phyloP scores from a whole-genome alignment of 2,113 vertebrate species.

The Oreochromis aureus region DNA sequence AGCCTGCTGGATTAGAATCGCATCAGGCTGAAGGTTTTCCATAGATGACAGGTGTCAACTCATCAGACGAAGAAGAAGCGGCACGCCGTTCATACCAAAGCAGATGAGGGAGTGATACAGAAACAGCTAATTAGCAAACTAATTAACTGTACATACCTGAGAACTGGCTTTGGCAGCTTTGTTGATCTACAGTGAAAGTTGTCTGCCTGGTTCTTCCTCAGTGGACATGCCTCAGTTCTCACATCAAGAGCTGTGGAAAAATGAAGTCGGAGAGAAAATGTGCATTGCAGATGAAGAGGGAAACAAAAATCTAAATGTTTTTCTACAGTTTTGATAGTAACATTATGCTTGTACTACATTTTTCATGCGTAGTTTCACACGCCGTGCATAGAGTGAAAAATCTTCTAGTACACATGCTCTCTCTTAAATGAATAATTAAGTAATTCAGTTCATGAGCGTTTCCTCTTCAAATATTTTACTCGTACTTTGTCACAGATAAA shows the following conservation, averaged over 20 bases:
- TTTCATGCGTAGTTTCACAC: neutral
- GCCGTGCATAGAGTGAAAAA: neutral
- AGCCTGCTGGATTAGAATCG: neutral
- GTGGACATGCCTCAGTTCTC: conserved; percentile 18
- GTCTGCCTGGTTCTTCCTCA: neutral
- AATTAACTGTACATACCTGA: conserved; percentile 43
- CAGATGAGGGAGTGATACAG: conserved; percentile 1
- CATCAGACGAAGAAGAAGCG: neutral
- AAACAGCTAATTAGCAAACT: conserved; percentile 39
- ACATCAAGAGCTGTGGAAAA: neutral
- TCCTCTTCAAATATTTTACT: neutral
- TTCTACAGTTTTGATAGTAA: neutral
- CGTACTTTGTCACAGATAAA: neutral
- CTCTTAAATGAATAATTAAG: neutral
- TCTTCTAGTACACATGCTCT: neutral
- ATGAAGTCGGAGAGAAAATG: neutral
- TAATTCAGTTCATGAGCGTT: neutral
- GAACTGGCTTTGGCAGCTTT: neutral
- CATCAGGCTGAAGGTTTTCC: neutral
- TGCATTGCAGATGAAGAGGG: neutral
- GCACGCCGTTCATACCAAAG: neutral
- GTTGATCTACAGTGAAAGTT: neutral
- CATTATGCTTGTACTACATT: neutral
- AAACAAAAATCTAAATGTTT: neutral
- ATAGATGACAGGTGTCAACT: neutral